These are phyloP conservation scores for Crossoptilon crossoptilon DNA, from an alignment of 2,797 vertebrate genomes.

Conservation along the genomic window DNA sequence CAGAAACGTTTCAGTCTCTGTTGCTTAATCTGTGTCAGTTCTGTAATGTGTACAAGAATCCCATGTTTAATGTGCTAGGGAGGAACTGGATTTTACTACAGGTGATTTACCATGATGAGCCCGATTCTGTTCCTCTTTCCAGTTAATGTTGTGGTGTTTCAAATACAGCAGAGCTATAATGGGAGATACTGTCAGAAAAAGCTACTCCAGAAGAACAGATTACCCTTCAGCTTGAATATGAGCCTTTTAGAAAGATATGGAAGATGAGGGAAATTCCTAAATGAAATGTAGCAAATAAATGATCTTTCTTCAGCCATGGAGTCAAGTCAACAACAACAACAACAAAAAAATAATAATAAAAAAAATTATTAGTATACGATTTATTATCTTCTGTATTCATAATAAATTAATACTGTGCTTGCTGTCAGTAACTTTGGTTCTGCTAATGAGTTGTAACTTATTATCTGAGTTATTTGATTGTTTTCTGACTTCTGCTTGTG, in stretches of 20 bases:
- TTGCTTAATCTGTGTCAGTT: not conserved
- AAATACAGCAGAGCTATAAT: not conserved
- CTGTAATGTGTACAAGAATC: not conserved
- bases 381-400: not conserved
- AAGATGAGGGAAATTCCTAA: not conserved
- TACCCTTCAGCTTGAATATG: not conserved
- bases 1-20: not conserved
- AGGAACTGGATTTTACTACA: not conserved
- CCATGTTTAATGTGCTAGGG: not conserved
- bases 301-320: not conserved
- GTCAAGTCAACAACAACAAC: not conserved
- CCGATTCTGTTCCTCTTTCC: not conserved
- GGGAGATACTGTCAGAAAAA: not conserved
- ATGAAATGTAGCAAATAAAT: not conserved
- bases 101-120: not conserved
- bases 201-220: not conserved
- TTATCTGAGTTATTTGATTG: not conserved
- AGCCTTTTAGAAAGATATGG: not conserved
- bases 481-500: not conserved
- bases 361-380: not conserved
- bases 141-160: not conserved
- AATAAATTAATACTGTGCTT: not conserved
- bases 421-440: not conserved
- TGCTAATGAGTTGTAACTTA: not conserved
- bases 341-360: not conserved